phyloP scores from a whole-genome alignment of 2,888 invertebrate species.

The Tipula vernalis region DNA sequence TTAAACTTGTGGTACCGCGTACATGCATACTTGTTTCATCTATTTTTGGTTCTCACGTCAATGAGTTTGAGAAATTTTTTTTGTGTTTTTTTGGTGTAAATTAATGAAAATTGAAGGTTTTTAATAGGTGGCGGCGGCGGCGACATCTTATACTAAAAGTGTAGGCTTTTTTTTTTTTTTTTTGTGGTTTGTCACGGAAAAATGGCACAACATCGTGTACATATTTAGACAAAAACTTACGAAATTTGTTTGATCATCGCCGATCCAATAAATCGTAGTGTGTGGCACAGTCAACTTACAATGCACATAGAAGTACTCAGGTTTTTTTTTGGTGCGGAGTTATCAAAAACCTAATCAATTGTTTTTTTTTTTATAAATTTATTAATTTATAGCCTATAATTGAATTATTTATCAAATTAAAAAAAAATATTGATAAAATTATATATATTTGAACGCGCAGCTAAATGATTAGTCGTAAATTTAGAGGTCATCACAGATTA shows the following conservation, averaged over 20 bases:
- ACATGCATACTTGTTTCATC: background rate
- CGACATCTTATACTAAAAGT: background rate
- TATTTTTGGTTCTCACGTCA: background rate
- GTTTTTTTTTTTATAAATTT: background rate
- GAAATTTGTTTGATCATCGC: background rate
- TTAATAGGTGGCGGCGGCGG: background rate
- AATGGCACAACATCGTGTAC: background rate
- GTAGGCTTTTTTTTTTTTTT: background rate
- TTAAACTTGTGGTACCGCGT: background rate
- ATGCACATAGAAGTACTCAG: background rate
- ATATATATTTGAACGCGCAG: background rate
- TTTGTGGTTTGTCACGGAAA: background rate
- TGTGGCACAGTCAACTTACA: background rate
- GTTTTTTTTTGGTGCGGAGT: background rate
- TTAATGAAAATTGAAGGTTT: background rate
- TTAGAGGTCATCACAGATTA: background rate
- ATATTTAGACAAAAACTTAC: background rate
- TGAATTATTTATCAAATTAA: conserved; percentile 4
- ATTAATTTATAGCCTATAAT: background rate
- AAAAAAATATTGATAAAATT: background rate
- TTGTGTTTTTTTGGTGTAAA: background rate
- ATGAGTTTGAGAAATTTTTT: background rate
- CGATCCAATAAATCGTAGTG: background rate
- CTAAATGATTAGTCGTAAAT: background rate
- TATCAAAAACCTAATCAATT: background rate